Conservation (phyloP, 2,888 invertebrate genomes). For the Leptinotarsa rubiginosa region DNA sequence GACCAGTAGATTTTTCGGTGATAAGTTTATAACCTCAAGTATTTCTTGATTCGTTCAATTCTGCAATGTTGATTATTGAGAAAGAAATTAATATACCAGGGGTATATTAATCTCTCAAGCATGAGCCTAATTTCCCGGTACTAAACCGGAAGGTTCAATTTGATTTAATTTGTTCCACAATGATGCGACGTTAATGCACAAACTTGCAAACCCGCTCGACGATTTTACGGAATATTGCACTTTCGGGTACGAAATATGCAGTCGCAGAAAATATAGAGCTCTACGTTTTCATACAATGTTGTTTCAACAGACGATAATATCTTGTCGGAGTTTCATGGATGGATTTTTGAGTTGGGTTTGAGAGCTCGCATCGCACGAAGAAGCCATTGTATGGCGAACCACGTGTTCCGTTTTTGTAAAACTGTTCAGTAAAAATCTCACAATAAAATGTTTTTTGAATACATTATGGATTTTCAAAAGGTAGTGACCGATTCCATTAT, state of each 20-base stretch:
- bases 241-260: slow-evolving; percentile 26
- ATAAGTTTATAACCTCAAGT: too few species aligned
- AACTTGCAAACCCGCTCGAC: slow-evolving; percentile 33
- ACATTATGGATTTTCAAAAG: too few species aligned
- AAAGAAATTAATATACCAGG: too few species aligned
- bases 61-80: too few species aligned
- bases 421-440: too few species aligned
- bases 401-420: too few species aligned
- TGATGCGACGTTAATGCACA: slow-evolving; percentile 51
- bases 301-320: not conserved
- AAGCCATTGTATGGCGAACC: too few species aligned
- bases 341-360: slow-evolving; percentile 9
- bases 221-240: slow-evolving; percentile 41
- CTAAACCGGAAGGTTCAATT: slow-evolving; percentile 50
- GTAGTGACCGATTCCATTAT: too few species aligned
- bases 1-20: too few species aligned
- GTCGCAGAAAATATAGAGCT: not conserved
- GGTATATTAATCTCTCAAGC: too few species aligned
- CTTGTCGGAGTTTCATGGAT: not conserved
- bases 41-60: too few species aligned
- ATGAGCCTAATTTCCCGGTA: not conserved
- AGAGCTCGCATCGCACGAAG: not conserved
- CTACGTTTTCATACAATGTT: slow-evolving; percentile 2
- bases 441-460: not conserved
- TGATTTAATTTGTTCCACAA: slow-evolving; percentile 52